Conservation (phyloP, 2,888 invertebrate genomes). For the Apodemia zela region DNA sequence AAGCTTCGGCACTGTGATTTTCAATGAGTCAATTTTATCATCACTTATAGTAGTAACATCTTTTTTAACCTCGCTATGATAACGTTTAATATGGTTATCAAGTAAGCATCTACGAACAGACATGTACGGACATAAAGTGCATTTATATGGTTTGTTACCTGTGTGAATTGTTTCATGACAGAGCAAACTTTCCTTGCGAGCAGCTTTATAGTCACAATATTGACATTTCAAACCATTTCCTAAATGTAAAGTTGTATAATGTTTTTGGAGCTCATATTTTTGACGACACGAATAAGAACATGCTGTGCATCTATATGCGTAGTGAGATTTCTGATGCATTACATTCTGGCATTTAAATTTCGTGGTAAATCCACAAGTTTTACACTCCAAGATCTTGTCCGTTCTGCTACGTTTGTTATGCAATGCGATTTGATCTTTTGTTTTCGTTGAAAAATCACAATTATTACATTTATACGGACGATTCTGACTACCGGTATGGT, state of each 20-base stretch:
- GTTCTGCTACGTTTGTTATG: constrained; percentile 57
- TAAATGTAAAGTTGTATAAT: constrained; percentile 47
- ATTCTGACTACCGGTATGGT: constrained; percentile 48
- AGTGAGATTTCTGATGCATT: constrained; percentile 55
- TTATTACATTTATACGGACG: constrained; percentile 56
- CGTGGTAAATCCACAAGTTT: constrained; percentile 44
- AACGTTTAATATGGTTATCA: constrained; percentile 45
- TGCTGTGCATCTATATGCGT: constrained; percentile 45
- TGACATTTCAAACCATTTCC: constrained; percentile 51
- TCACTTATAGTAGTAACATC: constrained; percentile 41
- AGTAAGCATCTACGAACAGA: constrained; percentile 47
- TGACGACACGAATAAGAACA: constrained; percentile 51
- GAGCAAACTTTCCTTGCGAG: constrained; percentile 47
- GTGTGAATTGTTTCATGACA: constrained; percentile 56
- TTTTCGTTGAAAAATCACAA: constrained; percentile 62
- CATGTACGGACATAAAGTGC: constrained; percentile 46
- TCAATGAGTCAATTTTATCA: constrained; percentile 46
- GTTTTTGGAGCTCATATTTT: constrained; percentile 54
- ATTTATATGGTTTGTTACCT: constrained; percentile 53
- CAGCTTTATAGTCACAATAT: constrained; percentile 49
- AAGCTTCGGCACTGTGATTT: constrained; percentile 31
- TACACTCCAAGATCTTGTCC: constrained; percentile 37
- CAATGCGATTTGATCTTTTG: constrained; percentile 57
- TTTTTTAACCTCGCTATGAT: constrained; percentile 40
- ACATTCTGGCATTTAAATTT: constrained; percentile 51